Evolutionary conservation across 1,140 invertebrate genomes (phyloP), one percentile per base, ranked within the genome.

Genomic region (Lethrus apterus): DNA sequence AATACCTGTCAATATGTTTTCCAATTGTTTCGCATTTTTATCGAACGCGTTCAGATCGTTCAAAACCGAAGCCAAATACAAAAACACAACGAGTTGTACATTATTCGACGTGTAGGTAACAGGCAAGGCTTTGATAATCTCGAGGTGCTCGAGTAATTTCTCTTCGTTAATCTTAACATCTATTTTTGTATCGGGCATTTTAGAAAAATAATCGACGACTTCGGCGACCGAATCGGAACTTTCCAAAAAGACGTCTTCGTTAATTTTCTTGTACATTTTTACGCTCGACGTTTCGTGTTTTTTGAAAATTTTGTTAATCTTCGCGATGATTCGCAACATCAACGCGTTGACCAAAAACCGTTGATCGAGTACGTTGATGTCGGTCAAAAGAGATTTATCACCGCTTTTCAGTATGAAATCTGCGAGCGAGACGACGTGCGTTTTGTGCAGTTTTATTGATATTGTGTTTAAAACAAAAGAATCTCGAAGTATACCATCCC

Each of bases 381-480:
- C n/a, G n/a, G n/a, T n/a, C n/a, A n/a, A n/a, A n/a, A n/a, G n/a
- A n/a, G n/a, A n/a, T n/a, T n/a, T n/a, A n/a, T n/a, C n/a, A n/a
- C n/a, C n/a, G n/a, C n/a, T n/a, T n/a, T n/a, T n/a, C n/a, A n/a
- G n/a, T n/a, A n/a, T n/a, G n/a, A n/a, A n/a, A 19, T 15, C 32
- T 40, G 13, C 29, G n/a, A 36, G 54, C 14, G 18, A 10, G 14
- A 38, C 19, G 20, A 38, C 24, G 11, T 38, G 35, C 2, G 35
- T 5, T 8, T n/a, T 23, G 2, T 38, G 55, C 54, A 63, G 50
- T 55, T 55, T 55, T 13, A 45, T 31, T n/a, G 60, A 31, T 11
- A 64, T 24, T 32, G 38, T 32, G n/a, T 52, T 52, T 10, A 58
- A 30, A 11, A 48, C 45, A 42, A 66, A 64, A 48, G 51, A 46